Conservation (phyloP, 2,888 invertebrate genomes). For the Agonopterix alstromeriana region DNA sequence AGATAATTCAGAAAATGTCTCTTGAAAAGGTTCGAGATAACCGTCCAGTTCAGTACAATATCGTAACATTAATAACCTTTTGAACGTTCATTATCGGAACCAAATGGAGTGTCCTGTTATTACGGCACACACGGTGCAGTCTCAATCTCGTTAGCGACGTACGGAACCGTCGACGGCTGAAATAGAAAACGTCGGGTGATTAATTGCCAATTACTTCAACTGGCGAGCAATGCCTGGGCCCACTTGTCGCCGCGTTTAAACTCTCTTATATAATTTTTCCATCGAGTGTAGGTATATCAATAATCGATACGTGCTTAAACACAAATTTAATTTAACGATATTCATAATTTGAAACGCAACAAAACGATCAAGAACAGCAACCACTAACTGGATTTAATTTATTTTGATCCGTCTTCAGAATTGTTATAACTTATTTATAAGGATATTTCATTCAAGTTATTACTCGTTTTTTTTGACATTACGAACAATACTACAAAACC, state of each 20-base stretch:
- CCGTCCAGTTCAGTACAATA: neutral
- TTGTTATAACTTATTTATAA: no score
- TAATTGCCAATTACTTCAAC: constrained; percentile 73
- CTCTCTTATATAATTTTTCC: constrained; percentile 45
- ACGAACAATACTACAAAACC: no score
- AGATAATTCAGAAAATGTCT: no score
- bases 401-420: no score
- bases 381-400: no score
- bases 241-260: constrained; percentile 56
- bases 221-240: constrained; percentile 61
- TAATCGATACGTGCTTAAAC: no score
- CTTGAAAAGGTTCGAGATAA: no score
- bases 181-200: constrained; percentile 73
- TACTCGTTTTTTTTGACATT: no score
- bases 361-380: no score
- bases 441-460: no score
- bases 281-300: constrained; percentile 35
- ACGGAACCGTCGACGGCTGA: constrained; percentile 41
- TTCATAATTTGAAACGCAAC: no score
- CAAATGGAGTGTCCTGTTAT: constrained; percentile 22
- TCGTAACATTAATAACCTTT: constrained; percentile 15
- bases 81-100: constrained; percentile 21
- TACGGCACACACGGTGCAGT: constrained; percentile 34
- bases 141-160: constrained; percentile 47
- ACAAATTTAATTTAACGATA: no score